Evolutionary conservation across 2,113 vertebrate species (phyloP), one percentile per base, ranked within the genome.

Genomic region (Apistogramma diplotaenia): DNA sequence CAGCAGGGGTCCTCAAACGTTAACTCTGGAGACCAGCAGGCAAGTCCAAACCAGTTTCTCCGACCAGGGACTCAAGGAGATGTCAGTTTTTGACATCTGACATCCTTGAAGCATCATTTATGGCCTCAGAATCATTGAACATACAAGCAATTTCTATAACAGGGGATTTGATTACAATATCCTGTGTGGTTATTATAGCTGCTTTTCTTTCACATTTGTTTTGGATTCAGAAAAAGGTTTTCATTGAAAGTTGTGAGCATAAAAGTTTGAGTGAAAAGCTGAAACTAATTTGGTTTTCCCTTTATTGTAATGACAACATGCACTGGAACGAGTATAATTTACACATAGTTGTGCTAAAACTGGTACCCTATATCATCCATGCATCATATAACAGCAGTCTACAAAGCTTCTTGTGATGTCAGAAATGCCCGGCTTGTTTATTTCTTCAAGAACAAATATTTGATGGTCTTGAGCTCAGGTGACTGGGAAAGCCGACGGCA

Each of bases 101-200:
- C 49, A 59, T 74, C 33, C n/a, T 18, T 84, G 19, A 43, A 74
- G 53, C 7, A 54, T 62, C 21, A 6, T 3, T 57, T 19, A 21
- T 53, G 55, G 16, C 19, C 8, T 23, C 15, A 29, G 12, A 37
- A 31, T 46, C 13, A 62, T 11, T 0, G 1, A n/a, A 31, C 5
- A 37, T n/a, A 6, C 4, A 11, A 57, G 11, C n/a, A 19, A 19
- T 76, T 65, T 74, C 4, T 72, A 12, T n/a, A 19, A 49, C 40
- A n/a, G 2, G 15, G 16, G 7, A 1, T 49, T 49, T 49, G 49
- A 70, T 49, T 29, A 19, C 62, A 49, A 70, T 70, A 49, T 49
- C 37, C 3, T 51, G 43, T 49, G 23, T n/a, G 12, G 43, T 31
- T 0, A 16, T 51, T 70, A n/a, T 29, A n/a, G 10, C 10, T 51